Conservation (phyloP, 2,113 vertebrate species). For the Cheilinus undulatus region DNA sequence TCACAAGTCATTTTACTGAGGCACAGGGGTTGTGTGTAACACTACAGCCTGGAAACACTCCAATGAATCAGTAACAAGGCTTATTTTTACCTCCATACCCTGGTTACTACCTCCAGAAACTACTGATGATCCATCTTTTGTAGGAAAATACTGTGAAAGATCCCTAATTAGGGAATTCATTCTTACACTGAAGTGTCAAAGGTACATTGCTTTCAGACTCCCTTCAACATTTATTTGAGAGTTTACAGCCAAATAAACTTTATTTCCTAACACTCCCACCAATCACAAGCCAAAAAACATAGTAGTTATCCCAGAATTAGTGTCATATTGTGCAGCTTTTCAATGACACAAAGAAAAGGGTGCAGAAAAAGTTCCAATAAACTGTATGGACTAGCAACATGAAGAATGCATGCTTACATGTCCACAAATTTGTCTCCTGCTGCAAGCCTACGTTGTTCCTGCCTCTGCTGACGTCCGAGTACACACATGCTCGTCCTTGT, state of each 20-base stretch:
- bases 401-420: not conserved
- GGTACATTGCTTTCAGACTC: slow-evolving; percentile 21
- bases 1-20: slow-evolving; percentile 61
- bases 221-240: slow-evolving; percentile 32
- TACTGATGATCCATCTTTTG: not conserved
- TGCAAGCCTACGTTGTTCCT: not conserved
- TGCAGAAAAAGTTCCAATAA: not conserved
- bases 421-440: slow-evolving; percentile 1
- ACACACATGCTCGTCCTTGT: slow-evolving; percentile 50
- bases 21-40: slow-evolving; percentile 38
- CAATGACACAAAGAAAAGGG: not conserved
- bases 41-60: slow-evolving; percentile 24
- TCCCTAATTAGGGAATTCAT: slow-evolving; percentile 3
- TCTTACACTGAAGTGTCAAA: not conserved
- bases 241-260: slow-evolving; percentile 61
- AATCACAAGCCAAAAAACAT: slow-evolving; percentile 14
- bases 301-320: not conserved
- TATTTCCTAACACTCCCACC: slow-evolving; percentile 28
- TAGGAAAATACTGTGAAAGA: not conserved
- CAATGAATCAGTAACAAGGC: slow-evolving; percentile 19
- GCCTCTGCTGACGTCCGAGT: slow-evolving; percentile 31
- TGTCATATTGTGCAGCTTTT: not conserved
- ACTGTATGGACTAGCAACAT: not conserved
- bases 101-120: not conserved
- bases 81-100: slow-evolving; percentile 8